A percentile compares a stretch with the other conserved stretches of the same genome.
These are phyloP conservation scores for Bactericera cockerelli DNA, from an alignment of 1,140 invertebrate genomes.

Conservation along the genomic window DNA sequence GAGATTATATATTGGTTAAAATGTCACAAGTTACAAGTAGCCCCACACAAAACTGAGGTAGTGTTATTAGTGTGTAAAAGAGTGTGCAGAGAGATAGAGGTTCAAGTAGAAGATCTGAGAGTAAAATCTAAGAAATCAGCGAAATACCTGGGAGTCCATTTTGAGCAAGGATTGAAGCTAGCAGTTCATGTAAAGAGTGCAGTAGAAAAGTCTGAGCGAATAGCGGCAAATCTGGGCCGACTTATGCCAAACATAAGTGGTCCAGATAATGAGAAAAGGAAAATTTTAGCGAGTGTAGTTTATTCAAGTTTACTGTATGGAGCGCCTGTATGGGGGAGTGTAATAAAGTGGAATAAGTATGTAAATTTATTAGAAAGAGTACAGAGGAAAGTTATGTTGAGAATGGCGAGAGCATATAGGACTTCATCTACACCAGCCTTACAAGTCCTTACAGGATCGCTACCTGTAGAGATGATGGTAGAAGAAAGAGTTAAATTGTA, in stretches of 20 bases:
- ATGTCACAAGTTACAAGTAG: neutral
- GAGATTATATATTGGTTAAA: neutral
- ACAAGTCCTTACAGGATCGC: neutral
- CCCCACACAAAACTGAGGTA: neutral
- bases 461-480: neutral
- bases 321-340: neutral
- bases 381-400: constrained; percentile 11
- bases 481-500: neutral
- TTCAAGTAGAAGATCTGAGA: neutral
- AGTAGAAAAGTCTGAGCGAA: neutral
- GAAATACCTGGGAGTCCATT: neutral
- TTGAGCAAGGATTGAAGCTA: neutral
- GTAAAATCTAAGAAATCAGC: neutral
- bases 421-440: constrained; percentile 9
- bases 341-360: neutral
- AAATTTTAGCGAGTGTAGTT: neutral
- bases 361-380: neutral
- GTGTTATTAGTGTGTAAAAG: neutral
- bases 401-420: constrained; percentile 7
- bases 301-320: neutral
- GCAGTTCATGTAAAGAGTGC: neutral
- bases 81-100: neutral
- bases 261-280: neutral
- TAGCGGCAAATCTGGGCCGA: neutral
- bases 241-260: neutral